Evolutionary conservation across 2,113 vertebrate species (phyloP).

Genomic region (Pseudopipra pipra): DNA sequence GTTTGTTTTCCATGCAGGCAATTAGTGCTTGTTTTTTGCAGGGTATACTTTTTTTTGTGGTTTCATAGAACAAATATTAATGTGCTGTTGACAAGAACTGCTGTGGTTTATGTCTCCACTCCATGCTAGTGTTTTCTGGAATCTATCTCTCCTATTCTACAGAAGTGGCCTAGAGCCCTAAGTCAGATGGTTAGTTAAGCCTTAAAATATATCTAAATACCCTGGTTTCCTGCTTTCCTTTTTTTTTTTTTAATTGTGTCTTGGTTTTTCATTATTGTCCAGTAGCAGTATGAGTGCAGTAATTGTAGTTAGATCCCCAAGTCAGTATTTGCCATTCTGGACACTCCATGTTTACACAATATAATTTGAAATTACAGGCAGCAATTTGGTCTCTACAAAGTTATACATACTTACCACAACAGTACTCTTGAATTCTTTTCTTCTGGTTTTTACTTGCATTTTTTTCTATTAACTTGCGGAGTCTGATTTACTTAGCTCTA

Average conservation of each 20-base stretch:
- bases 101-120: slow-evolving; percentile 44
- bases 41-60: slow-evolving; percentile 30
- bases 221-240: neutral
- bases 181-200: slow-evolving; percentile 2
- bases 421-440: neutral
- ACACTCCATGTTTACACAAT: slow-evolving; percentile 37
- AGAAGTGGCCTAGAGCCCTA: neutral
- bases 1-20: slow-evolving; percentile 35
- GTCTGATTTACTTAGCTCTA: neutral
- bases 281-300: slow-evolving; percentile 9
- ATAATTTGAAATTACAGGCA: slow-evolving; percentile 14
- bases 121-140: slow-evolving; percentile 3
- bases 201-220: neutral
- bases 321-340: slow-evolving; percentile 33
- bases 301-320: neutral
- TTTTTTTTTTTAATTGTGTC: neutral
- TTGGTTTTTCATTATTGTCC: neutral
- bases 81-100: slow-evolving; percentile 27
- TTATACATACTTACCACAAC: neutral
- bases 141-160: neutral
- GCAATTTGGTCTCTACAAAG: slow-evolving; percentile 13
- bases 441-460: neutral
- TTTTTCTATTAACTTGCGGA: neutral
- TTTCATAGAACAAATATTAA: slow-evolving; percentile 13
- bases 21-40: slow-evolving; percentile 58